Base-by-base conservation (phyloP, 2,797 vertebrate genomes). In the Fistularia commersonii region DNA sequence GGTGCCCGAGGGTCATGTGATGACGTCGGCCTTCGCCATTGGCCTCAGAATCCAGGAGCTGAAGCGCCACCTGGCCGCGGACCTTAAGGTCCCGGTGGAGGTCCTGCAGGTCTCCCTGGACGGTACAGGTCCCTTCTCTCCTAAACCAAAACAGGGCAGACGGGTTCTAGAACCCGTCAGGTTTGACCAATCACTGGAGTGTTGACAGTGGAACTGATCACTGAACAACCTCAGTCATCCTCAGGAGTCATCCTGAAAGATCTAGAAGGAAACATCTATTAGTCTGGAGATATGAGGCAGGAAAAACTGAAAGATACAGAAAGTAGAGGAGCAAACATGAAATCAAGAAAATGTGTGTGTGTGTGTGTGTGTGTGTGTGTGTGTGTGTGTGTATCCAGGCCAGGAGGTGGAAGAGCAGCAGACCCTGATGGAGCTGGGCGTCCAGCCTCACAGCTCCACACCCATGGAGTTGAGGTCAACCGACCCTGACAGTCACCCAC, bases 1-100 rank as follows among this genome's bases (percentile, higher is more conserved):
- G 66, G 69, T 88, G 64, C 93, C 94, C 3, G 87, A 85, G 45
- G 90, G 88, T 48, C 89, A 94, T 31, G 87, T 92, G 77, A 87
- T 94, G 79, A 90, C 88, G 1, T 76, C 88, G 65, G 78, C 89
- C 48, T 92, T 93, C 64, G 87, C 85, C 51, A 89, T 93, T 45
- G 81, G 89, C 1, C 73, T 71, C 35, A 78, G 86, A 44, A 71
- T 90, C 43, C 77, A 70, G 67, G 67, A 90, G 34, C 81, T 95
- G 64, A 94, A 91, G 79, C 60, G 69, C 3, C 88, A 91, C 63
- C 91, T 94, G 46, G 85, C 90, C 33, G 32, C 54, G 0, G 77
- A 93, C 57, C 79, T 96, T 55, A 77, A 82, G 53, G 73, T 94
- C 31, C 92, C 93, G 5, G n/a, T 63, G 3, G 64, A 78, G 32